phyloP scores from a whole-genome alignment of 2,113 vertebrate genomes.

The Cheilinus undulatus region DNA sequence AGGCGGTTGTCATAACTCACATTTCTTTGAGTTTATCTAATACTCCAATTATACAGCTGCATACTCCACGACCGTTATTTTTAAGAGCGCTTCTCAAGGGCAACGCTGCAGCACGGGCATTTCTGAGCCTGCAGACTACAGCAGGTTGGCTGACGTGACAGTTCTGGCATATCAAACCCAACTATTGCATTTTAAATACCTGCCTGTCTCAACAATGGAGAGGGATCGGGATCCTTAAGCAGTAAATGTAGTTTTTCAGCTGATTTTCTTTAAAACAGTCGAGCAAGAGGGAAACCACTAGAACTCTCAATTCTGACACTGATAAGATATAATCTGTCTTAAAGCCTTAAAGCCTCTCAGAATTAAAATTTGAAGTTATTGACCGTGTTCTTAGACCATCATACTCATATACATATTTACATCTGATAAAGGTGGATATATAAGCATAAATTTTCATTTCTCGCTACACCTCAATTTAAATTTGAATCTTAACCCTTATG shows the following conservation, averaged over 20 bases:
- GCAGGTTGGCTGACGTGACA: conserved; percentile 14
- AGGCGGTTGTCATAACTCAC: conserved; percentile 72
- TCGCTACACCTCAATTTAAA: too few relatives aligned
- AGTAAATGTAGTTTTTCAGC: conserved; percentile 6
- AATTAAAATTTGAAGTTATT: too few relatives aligned
- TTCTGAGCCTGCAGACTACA: conserved; percentile 4
- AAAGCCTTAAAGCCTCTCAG: too few relatives aligned
- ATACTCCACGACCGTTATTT: conserved; percentile 57
- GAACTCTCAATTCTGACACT: too few relatives aligned
- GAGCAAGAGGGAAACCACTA: neutral
- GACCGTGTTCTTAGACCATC: too few relatives aligned
- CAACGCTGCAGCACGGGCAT: conserved; percentile 28
- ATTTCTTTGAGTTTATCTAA: conserved; percentile 72
- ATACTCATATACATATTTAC: too few relatives aligned
- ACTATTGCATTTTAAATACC: conserved; percentile 28
- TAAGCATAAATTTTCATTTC: too few relatives aligned
- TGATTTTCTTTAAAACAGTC: neutral
- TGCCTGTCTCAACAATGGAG: conserved; percentile 25
- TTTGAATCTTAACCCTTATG: too few relatives aligned
- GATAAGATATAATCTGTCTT: too few relatives aligned
- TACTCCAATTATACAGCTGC: conserved; percentile 69
- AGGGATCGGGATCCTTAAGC: neutral
- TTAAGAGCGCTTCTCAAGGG: conserved; percentile 65
- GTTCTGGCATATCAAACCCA: conserved; percentile 18
- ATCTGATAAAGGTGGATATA: too few relatives aligned